Base-by-base conservation (phyloP, 1,140 invertebrate genomes). In the Scaptomyza hsui region DNA sequence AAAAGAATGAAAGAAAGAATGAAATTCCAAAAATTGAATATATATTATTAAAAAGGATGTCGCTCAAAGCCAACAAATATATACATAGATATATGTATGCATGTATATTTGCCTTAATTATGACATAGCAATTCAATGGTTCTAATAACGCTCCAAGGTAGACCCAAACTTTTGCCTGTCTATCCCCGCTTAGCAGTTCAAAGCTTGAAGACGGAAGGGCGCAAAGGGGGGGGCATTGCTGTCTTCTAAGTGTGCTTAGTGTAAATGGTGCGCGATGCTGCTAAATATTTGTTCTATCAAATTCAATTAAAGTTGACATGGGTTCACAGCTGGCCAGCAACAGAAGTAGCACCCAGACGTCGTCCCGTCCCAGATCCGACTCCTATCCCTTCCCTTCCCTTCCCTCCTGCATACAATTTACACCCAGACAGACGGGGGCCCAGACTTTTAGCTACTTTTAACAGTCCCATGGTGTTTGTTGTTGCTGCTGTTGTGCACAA, bases 251-350 rank as follows among this genome's bases (percentile, higher is more conserved):
- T 65, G 53, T 44, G 45, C 52, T 45, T 52, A 60, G 72, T 80
- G 72, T 65, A 76, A 80, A 80, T 80, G 67, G 55, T 48, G 63
- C 69, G 61, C 68, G 53, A 70, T 67, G 63, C 55, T 56, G 72
- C 81, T 81, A 88, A 85, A 85, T 85, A 88, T 85, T 82, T 82
- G 73, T 85, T 85, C 73, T 77, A 85, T 85, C 81, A 85, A 86
- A 85, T 85, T 85, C 82, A 85, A 85, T 85, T 85, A 88, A 88
- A 88, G 69, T 85, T 85, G 81, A 85, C 82, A 85, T 86, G 81
- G 81, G 81, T 85, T 77, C 81, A 53, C 77, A 65, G 72, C 69
- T 79, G 63, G 71, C 53, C 48, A 48, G 26, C n/a, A 35, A 10
- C 42, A 45, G 32, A 13, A 24, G 18, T 15, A n/a, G 21, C 13